phyloP scores from a whole-genome alignment of 1,140 invertebrate genomes.

The Oscheius sp. region DNA sequence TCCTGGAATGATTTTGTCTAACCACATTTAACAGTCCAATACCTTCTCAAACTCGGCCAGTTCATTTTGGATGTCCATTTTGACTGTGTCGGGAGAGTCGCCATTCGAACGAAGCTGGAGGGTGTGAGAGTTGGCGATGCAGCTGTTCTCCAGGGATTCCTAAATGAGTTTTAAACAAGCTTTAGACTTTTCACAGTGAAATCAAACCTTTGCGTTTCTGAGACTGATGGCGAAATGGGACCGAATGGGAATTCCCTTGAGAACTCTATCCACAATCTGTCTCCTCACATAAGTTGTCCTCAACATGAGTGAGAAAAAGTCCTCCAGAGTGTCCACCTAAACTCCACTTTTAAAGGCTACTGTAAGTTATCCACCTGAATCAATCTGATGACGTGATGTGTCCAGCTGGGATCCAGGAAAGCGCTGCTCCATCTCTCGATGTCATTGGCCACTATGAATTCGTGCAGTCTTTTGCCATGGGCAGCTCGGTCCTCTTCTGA shows the following conservation, averaged over 20 bases:
- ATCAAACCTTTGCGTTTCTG: constrained; percentile 50
- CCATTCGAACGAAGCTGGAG: constrained; percentile 40
- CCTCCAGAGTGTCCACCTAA: constrained; percentile 44
- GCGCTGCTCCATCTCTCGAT: constrained; percentile 58
- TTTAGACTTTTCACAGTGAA: not conserved
- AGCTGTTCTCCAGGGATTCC: constrained; percentile 49
- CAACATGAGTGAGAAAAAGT: constrained; percentile 59
- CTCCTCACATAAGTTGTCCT: constrained; percentile 56
- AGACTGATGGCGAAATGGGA: constrained; percentile 57
- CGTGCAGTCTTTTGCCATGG: constrained; percentile 52
- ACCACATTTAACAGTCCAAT: not conserved
- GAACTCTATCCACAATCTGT: constrained; percentile 59
- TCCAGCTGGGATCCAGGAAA: constrained; percentile 59
- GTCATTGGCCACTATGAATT: constrained; percentile 59
- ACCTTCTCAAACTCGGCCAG: constrained; percentile 56
- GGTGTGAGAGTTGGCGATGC: constrained; percentile 41
- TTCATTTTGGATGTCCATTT: constrained; percentile 58
- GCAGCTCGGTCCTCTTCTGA: constrained; percentile 39
- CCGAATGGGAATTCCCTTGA: constrained; percentile 58
- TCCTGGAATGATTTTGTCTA: constrained; percentile 25
- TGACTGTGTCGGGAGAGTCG: constrained; percentile 31
- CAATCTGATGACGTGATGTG: constrained; percentile 57
- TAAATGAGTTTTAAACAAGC: not conserved
- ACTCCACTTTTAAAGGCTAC: not conserved
- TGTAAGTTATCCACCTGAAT: constrained; percentile 35